Evolutionary conservation across 2,113 vertebrate species (phyloP).

Genomic region (Mystacornis crossleyi): DNA sequence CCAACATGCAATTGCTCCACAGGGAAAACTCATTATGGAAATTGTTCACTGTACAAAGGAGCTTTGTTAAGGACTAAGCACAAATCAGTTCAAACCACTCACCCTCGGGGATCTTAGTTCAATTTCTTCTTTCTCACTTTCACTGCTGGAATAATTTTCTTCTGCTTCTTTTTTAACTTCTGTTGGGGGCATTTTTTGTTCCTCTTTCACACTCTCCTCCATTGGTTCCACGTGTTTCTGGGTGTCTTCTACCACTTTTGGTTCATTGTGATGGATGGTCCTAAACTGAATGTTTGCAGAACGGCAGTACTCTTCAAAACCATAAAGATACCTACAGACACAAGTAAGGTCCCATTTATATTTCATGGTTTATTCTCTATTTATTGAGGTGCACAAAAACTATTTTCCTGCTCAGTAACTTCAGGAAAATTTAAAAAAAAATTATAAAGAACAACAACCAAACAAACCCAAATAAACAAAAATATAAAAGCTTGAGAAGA

Average conservation of each 20-base stretch:
- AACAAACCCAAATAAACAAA: background rate
- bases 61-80: background rate
- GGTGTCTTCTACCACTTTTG: constrained; percentile 73
- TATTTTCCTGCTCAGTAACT: background rate
- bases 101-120: constrained; percentile 86
- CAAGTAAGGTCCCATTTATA: background rate
- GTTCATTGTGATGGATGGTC: constrained; percentile 94
- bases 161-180: constrained; percentile 76
- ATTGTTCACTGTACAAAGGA: background rate
- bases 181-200: constrained; percentile 69
- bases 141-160: constrained; percentile 81
- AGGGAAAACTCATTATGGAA: background rate
- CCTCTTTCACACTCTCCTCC: constrained; percentile 73
- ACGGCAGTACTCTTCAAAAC: constrained; percentile 97
- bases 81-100: constrained; percentile 49
- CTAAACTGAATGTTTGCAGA: constrained; percentile 95
- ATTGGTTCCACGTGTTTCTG: constrained; percentile 72
- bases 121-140: constrained; percentile 82
- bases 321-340: constrained; percentile 90
- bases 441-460: fast-evolving
- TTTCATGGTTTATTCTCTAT: background rate
- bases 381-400: background rate
- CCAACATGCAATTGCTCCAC: background rate
- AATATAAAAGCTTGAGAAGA: background rate
- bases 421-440: background rate